phyloP scores from a whole-genome alignment of 1,140 invertebrate species.

The Rhagoletis pomonella region DNA sequence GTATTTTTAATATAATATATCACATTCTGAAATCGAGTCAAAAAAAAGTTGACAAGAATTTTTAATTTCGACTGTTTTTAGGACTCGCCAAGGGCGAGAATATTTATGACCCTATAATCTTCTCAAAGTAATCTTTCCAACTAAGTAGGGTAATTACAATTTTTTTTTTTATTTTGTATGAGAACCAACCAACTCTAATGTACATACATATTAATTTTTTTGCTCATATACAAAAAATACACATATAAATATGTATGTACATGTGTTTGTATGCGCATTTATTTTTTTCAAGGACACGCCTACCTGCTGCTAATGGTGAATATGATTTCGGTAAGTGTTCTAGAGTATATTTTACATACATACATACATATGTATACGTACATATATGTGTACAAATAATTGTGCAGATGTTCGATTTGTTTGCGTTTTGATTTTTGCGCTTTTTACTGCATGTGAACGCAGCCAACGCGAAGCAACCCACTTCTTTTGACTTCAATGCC shows the following conservation, averaged over 20 bases:
- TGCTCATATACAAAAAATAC: neutral
- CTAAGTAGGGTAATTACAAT: too few species aligned
- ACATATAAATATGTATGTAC: neutral
- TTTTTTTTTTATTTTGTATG: too few species aligned
- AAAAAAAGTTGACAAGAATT: too few species aligned
- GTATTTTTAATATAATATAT: too few species aligned
- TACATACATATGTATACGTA: neutral
- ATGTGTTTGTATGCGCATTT: neutral
- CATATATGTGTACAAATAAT: neutral
- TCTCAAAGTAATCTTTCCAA: too few species aligned
- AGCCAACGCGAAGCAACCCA: neutral
- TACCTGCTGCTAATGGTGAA: slow-evolving; percentile 1
- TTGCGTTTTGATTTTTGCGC: neutral
- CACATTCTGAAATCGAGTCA: too few species aligned
- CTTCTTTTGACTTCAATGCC: neutral
- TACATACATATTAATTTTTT: neutral
- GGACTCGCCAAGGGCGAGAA: too few species aligned
- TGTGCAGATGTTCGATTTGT: neutral
- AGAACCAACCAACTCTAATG: neutral
- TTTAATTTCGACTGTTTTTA: too few species aligned
- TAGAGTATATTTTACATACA: neutral
- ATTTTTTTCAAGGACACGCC: slow-evolving; percentile 21
- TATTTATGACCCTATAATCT: too few species aligned
- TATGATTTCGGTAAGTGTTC: neutral
- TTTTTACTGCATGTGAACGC: neutral